phyloP scores from a whole-genome alignment of 2,888 invertebrate genomes.

The Caenorhabditis japonica region DNA sequence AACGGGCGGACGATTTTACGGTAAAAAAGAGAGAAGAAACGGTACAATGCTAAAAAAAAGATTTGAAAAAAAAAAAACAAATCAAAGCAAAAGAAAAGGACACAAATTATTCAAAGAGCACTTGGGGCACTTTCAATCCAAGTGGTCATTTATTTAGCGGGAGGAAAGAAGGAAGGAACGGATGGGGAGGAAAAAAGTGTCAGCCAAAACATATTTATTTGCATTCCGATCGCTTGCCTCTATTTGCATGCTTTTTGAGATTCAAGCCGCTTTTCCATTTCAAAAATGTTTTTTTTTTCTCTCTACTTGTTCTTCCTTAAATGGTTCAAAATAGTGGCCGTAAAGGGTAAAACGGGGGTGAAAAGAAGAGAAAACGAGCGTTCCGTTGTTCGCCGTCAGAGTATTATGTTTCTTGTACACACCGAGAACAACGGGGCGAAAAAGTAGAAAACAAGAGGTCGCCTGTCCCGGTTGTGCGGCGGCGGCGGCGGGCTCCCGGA shows the following conservation, averaged over 20 bases:
- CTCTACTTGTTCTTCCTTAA: too few relatives aligned
- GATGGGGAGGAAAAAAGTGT: slow-evolving; percentile 30
- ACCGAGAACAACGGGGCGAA: slow-evolving; percentile 5
- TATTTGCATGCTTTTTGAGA: slow-evolving; percentile 49
- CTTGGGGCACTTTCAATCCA: too few relatives aligned
- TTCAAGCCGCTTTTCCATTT: neutral
- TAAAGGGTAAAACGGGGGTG: slow-evolving; percentile 4
- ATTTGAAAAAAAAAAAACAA: too few relatives aligned
- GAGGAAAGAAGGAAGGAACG: slow-evolving; percentile 6
- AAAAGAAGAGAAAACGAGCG: neutral
- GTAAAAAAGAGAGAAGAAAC: too few relatives aligned
- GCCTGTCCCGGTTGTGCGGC: too few relatives aligned
- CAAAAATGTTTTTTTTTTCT: too few relatives aligned
- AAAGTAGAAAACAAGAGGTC: slow-evolving; percentile 11
- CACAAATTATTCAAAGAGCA: too few relatives aligned
- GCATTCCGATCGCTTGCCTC: slow-evolving; percentile 38
- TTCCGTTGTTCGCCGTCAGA: slow-evolving; percentile 1
- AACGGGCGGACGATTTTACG: too few relatives aligned
- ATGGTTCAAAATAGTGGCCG: neutral
- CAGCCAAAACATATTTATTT: slow-evolving; percentile 54
- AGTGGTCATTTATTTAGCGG: slow-evolving; percentile 9
- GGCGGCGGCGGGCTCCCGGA: too few relatives aligned
- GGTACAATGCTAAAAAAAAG: too few relatives aligned
- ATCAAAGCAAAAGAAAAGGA: too few relatives aligned
- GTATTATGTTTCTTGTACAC: slow-evolving; percentile 46